Base-by-base conservation (phyloP, 2,113 vertebrate species). In the Pedionomus torquatus region DNA sequence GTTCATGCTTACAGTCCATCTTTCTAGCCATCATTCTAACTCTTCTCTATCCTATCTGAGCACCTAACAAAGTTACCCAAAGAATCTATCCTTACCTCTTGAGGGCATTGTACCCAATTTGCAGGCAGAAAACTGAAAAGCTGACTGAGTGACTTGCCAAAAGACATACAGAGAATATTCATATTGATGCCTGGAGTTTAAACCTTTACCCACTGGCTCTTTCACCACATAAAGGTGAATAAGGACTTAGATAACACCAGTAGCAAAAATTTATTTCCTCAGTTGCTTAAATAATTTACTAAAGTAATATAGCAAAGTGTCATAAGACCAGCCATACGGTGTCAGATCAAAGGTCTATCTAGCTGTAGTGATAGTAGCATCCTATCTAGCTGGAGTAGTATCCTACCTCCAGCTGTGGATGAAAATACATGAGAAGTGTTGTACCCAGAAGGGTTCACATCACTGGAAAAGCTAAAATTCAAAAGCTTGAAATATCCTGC, bases 181-280 rank as follows among this genome's bases (percentile, higher is more conserved):
- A 0, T 46, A 19, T 20, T 1, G 1, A 31, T 39, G 28, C 7
- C 33, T 18, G 16, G 39, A 64, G 23, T 48, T 81, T 35, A 82
- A 87, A 60, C 35, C 19, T 28, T 46, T 57, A 52, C 15, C 31
- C 25, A 41, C 16, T 28, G 68, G 41, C 16, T 81, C 37, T 30
- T 82, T 55, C n/a, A 54, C 31, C 44, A 64, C 16, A 44, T 7
- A 46, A n/a, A 28, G 16, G 17, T 68, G 25, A 84, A 71, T 26
- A 87, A 84, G 19, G 23, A 41, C n/a, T 70, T 46, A 51, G 77
- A 41, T 43, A 83, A 19, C 10, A 74, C 15, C 21, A n/a, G 8
- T 13, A 79, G 43, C 20, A 83, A 68, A 30, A 64, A 51, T 49
- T 11, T 70, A 26, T 63, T 93, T 82, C 55, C 37, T 85, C 25